Evolutionary conservation across 2,113 vertebrate genomes (phyloP).

Genomic region (Caretta caretta): DNA sequence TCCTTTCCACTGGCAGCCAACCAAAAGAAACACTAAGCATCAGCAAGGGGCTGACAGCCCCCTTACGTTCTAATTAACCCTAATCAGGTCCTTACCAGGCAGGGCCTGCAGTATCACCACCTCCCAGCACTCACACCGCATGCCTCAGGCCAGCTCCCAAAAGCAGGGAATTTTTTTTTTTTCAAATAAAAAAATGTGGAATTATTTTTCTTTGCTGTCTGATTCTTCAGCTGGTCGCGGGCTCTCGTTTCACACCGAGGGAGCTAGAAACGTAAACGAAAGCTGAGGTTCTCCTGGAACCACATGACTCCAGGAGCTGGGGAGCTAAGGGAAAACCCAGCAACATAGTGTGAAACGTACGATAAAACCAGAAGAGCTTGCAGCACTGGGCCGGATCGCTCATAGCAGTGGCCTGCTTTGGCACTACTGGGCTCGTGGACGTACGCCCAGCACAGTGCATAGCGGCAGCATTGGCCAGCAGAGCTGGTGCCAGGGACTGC

Average conservation of each 20-base stretch:
- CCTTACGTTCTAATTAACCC: too few species aligned
- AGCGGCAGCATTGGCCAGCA: background rate
- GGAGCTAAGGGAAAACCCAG: background rate
- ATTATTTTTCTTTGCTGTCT: background rate
- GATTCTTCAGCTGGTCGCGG: background rate
- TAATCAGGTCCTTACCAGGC: background rate
- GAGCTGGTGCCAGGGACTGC: fast-evolving
- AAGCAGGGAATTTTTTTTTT: background rate
- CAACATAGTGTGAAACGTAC: background rate
- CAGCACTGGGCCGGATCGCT: background rate
- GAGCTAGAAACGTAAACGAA: background rate
- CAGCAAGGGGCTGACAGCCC: background rate
- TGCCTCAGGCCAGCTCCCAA: background rate
- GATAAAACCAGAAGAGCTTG: background rate
- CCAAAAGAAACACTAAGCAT: background rate
- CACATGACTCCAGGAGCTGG: background rate
- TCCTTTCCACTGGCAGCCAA: background rate
- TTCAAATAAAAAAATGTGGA: background rate
- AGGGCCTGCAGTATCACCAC: background rate
- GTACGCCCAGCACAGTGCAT: too few species aligned
- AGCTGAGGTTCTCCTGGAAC: background rate
- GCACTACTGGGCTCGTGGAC: background rate
- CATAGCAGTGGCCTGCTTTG: background rate
- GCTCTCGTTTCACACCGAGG: background rate
- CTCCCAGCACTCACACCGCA: background rate